Evolutionary conservation across 1,140 invertebrate species (phyloP), one percentile per base, ranked within the genome.

Genomic region (Mylabris phalerata): DNA sequence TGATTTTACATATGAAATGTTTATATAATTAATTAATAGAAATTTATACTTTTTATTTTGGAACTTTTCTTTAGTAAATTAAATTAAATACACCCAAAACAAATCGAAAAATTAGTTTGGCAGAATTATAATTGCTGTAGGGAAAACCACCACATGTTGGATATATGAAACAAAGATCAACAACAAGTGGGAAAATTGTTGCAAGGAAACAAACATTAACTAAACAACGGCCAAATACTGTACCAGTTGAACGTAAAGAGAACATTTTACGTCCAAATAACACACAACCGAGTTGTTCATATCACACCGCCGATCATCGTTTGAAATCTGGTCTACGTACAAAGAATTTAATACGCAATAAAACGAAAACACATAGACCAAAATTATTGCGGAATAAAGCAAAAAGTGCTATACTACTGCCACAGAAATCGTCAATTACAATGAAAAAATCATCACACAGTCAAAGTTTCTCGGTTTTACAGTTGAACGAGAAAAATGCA

Each of bases 81-180:
- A 58, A 48, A 47, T 50, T 27, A 39, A 24, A 46, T 26, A 26
- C 39, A 50, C 49, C 11, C 43, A 4, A 10, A 24, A 10, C 38
- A 55, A 39, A 47, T 40, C 48, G 9, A 48, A 54, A 38, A 60
- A 56, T 55, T 54, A 60, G 64, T 48, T 57, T 65, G 67, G 65
- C 67, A 68, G 66, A 62, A 44, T 65, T 51, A 67, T 68, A 47
- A 19, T 70, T 70, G 60, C 67, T 69, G 59, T 61, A 71, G 70
- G 69, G 64, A 43, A 72, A 69, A 56, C 9, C 62, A 41, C 50
- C 65, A 46, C 64, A 62, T 46, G 60, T 55, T 43, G 32, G 52
- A 59, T 24, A 61, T 65, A 32, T 54, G 63, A 55, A 68, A 67
- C 50, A 64, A 60, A 19, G 60, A 69, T 49, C 61, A 67, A 11